Evolutionary conservation across 2,113 vertebrate species (phyloP).

Genomic region (Phocoena phocoena): DNA sequence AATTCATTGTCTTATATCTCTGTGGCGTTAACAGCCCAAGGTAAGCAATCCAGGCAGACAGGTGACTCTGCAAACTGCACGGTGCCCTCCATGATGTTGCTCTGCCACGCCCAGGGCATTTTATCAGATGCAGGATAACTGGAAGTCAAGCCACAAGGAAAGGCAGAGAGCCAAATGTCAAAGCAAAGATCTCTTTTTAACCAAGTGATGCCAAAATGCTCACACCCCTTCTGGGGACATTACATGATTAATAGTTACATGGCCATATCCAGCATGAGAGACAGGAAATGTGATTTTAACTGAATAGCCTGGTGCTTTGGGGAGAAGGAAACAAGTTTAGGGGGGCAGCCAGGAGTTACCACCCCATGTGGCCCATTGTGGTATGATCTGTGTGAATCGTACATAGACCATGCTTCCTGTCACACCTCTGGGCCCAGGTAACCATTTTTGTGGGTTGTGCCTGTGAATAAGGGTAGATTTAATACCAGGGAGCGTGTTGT

Average conservation of each 20-base stretch:
- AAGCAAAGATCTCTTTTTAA: neutral
- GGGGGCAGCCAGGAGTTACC: neutral
- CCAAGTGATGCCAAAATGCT: neutral
- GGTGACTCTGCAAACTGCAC: neutral
- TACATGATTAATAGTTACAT: neutral
- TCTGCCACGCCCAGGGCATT: neutral
- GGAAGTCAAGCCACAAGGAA: neutral
- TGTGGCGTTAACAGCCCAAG: neutral
- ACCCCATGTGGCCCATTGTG: neutral
- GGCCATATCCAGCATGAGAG: neutral
- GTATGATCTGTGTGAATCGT: neutral
- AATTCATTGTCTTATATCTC: neutral
- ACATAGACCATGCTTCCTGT: neutral
- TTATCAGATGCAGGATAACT: neutral
- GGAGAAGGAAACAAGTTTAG: neutral
- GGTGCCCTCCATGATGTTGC: neutral
- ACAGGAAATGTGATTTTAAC: neutral
- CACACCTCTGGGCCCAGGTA: neutral
- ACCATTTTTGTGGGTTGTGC: neutral
- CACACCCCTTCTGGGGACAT: neutral
- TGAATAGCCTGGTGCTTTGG: neutral
- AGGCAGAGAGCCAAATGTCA: neutral
- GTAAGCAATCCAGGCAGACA: neutral
- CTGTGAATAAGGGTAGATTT: neutral
- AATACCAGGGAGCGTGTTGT: neutral